Base-by-base conservation (phyloP, 2,888 invertebrate species). In the Choristoneura rosaceana region DNA sequence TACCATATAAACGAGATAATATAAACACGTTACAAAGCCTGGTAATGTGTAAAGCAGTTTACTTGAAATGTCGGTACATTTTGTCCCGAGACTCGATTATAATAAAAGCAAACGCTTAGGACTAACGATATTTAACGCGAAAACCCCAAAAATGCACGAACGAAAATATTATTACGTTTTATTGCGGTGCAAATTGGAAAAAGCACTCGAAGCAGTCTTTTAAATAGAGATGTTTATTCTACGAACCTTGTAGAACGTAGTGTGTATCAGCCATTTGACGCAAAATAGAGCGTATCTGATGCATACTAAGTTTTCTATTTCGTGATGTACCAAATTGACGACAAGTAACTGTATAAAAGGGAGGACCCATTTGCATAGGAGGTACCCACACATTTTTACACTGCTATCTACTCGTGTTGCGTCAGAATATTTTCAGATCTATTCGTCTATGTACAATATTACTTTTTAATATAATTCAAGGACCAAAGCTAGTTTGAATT, bases 51-150 rank as follows among this genome's bases (percentile, higher is more conserved):
- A 70, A 63, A 58, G 47, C 38, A 1, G 12, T 65, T 66, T 38
- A 34, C 47, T n/a, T 38, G 34, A 67, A 67, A 62, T 67, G 58
- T 17, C 33, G 17, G 43, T 45, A 58, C 15, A 71, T 71, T 71
- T 50, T 41, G 58, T 64, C 25, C 58, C 47, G 38, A 52, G 17
- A 66, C 67, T 62, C 66, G 38, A 55, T 62, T 67, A 62, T 71
- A 71, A 67, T 67, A 67, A 71, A 71, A 71, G 55, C 55, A 47
- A 67, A 47, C 67, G 58, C 47, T 67, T 67, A 67, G 58, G 67
- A 41, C 58, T 63, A 67, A 67, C 67, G 47, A 71, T 61, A 17
- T 71, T 70, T 64, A 50, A 34, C 70, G 38, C 47, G 45, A 58
- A 34, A 45, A 52, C 33, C 52, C 47, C 12, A 60, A 71, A 55